These are phyloP conservation scores for Caenorhabditis briggsae DNA, from an alignment of 1,140 invertebrate genomes.

Conservation along the genomic window DNA sequence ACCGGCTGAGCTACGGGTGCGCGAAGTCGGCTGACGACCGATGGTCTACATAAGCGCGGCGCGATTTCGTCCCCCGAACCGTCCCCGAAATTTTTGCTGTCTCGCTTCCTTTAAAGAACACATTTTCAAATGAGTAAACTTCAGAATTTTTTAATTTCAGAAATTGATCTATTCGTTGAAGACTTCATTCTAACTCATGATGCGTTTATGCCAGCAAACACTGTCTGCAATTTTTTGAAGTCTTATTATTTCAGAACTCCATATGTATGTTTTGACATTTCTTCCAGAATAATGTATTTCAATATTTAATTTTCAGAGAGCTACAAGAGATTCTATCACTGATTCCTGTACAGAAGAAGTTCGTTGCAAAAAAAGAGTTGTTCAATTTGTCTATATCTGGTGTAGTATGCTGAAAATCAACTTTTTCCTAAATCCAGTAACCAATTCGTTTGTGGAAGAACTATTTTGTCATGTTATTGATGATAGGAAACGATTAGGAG, in stretches of 20 bases:
- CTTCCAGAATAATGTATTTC: constrained; percentile 7
- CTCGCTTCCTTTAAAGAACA: too few species aligned
- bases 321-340: constrained; percentile 5
- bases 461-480: constrained; percentile 82
- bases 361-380: constrained; percentile 84
- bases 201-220: constrained; percentile 86
- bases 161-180: constrained; percentile 85
- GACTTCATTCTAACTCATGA: constrained; percentile 90
- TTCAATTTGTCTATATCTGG: constrained; percentile 87
- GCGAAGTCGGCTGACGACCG: too few species aligned
- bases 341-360: constrained; percentile 73
- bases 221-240: constrained; percentile 85
- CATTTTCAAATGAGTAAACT: too few species aligned
- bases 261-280: constrained; percentile 59
- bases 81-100: too few species aligned
- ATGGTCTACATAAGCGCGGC: too few species aligned
- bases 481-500: constrained; percentile 81
- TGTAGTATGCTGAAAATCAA: constrained; percentile 83
- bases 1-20: too few species aligned
- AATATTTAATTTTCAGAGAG: constrained; percentile 41
- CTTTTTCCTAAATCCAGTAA: constrained; percentile 84
- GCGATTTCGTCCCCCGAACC: too few species aligned
- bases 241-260: constrained; percentile 79
- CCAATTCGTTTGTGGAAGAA: constrained; percentile 80
- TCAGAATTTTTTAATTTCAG: too few species aligned